Evolutionary conservation across 2,797 vertebrate genomes (phyloP).

Genomic region (Phyllotis vaccarum): DNA sequence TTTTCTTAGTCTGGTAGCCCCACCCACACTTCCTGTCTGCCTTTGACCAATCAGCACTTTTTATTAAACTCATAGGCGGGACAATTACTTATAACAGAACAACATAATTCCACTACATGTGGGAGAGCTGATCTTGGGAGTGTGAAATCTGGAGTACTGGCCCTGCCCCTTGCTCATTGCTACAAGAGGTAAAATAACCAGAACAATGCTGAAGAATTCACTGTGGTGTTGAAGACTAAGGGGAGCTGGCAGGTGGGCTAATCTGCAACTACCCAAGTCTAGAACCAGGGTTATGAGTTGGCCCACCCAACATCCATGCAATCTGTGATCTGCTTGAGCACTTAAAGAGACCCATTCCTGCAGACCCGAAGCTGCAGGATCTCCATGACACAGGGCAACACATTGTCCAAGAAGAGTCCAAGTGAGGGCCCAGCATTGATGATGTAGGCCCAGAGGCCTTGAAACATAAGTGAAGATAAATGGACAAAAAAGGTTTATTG

Average conservation of each 20-base stretch:
- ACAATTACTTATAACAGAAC: no score
- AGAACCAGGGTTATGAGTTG: neutral
- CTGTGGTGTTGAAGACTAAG: neutral
- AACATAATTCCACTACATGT: no score
- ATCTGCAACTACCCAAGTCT: neutral
- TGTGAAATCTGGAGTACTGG: neutral
- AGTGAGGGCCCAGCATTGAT: neutral
- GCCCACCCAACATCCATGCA: neutral
- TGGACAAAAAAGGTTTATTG: no score
- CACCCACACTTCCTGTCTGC: no score
- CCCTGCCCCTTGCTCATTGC: neutral
- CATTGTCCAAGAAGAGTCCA: neutral
- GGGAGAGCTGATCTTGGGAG: neutral
- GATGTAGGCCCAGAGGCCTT: neutral
- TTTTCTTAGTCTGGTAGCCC: no score
- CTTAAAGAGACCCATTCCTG: neutral
- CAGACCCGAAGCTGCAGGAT: neutral
- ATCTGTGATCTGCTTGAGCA: neutral
- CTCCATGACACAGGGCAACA: neutral
- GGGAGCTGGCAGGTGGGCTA: neutral
- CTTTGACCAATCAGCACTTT: no score
- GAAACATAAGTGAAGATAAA: neutral
- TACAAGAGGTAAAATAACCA: neutral
- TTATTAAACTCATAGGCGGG: no score
- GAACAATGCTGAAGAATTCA: neutral